Percentiles rank a stretch among this genome's conserved stretches.
Conservation (phyloP, 1,140 invertebrate genomes). For the Chironomus tepperi region DNA sequence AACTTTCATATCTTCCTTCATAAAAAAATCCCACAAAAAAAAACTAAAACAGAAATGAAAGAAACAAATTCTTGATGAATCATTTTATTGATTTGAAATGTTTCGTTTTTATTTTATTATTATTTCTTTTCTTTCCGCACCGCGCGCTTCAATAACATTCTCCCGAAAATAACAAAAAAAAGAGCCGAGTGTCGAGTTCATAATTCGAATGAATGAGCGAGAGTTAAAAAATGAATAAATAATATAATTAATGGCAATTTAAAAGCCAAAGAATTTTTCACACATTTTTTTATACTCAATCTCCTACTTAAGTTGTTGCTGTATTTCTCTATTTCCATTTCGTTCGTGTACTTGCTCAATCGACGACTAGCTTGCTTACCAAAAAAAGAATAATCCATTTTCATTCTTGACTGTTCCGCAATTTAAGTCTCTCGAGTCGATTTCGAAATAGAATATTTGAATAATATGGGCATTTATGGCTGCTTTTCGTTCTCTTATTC, state of each 20-base stretch:
- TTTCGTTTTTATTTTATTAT: neutral
- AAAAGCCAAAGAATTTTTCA: slow-evolving; percentile 17
- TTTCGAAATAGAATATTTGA: slow-evolving; percentile 14
- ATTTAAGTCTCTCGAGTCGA: neutral
- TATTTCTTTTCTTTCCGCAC: slow-evolving; percentile 6
- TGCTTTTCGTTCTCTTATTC: slow-evolving; percentile 4
- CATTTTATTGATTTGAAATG: slow-evolving; percentile 22
- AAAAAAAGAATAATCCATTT: neutral
- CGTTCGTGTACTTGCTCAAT: neutral
- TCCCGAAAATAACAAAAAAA: neutral
- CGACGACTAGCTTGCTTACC: neutral
- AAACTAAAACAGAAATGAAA: neutral
- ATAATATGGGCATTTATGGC: neutral
- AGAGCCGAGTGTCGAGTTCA: slow-evolving; percentile 11
- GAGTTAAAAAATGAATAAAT: slow-evolving; percentile 10
- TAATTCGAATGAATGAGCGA: neutral
- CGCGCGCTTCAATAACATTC: slow-evolving; percentile 5
- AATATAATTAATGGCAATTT: slow-evolving; percentile 23
- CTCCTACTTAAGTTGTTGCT: neutral
- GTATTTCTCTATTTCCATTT: neutral
- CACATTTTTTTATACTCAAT: slow-evolving; percentile 16
- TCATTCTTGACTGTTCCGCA: no score
- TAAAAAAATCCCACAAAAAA: neutral
- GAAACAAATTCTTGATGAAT: slow-evolving; percentile 10
- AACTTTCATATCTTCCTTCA: neutral